These are phyloP conservation scores for Argopecten irradians DNA, from an alignment of 1,140 invertebrate genomes.

Conservation along the genomic window DNA sequence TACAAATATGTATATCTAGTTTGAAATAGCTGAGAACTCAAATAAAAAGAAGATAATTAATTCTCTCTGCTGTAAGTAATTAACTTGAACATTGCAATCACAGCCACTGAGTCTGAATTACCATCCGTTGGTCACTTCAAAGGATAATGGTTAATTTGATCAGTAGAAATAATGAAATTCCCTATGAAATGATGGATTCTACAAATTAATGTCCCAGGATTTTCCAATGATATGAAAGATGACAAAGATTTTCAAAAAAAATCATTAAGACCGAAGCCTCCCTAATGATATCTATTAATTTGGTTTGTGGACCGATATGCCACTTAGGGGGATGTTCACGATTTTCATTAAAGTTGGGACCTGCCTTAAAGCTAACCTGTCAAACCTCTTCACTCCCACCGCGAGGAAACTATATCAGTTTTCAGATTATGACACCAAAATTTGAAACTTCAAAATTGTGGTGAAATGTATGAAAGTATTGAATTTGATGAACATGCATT, in stretches of 20 bases:
- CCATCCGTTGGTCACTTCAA: too few species aligned
- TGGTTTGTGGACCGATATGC: background rate
- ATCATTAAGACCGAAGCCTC: background rate
- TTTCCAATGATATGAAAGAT: background rate
- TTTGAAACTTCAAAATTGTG: background rate
- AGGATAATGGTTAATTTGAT: background rate
- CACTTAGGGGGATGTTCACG: background rate
- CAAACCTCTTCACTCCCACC: background rate
- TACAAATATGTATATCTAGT: too few species aligned
- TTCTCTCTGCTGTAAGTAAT: too few species aligned
- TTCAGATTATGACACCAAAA: background rate
- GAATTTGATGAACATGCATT: background rate
- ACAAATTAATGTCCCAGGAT: background rate
- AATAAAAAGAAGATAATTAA: too few species aligned
- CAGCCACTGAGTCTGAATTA: too few species aligned
- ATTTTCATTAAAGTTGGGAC: conserved; percentile 2
- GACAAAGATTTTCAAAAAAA: background rate
- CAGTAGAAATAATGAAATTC: background rate
- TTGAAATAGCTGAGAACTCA: too few species aligned
- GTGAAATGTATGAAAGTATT: background rate
- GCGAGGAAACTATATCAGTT: background rate
- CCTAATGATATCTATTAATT: background rate
- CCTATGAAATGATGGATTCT: background rate
- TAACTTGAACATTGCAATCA: too few species aligned
- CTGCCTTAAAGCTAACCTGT: background rate